These are phyloP conservation scores for Cephalotes varians DNA, from an alignment of 2,888 invertebrate genomes.

Conservation along the genomic window DNA sequence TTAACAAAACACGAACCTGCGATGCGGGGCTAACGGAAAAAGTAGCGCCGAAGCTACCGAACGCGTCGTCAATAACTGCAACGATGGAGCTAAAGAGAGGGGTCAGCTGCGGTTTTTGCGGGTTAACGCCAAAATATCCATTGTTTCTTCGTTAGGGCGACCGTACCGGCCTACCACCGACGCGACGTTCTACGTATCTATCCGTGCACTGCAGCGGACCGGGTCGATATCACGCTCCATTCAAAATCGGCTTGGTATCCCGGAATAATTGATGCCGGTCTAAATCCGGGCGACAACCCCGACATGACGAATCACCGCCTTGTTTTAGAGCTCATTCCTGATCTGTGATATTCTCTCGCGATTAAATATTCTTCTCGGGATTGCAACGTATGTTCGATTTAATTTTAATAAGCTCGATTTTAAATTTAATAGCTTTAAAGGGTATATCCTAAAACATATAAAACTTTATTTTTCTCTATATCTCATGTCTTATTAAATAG, in stretches of 20 bases:
- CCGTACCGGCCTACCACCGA: slow-evolving; percentile 45
- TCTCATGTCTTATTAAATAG: background rate
- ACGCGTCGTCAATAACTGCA: slow-evolving; percentile 63
- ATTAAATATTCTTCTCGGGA: slow-evolving; percentile 27
- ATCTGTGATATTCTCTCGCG: slow-evolving; percentile 12
- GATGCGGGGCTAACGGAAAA: slow-evolving; percentile 43
- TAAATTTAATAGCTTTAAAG: background rate
- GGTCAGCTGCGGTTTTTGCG: slow-evolving; percentile 58
- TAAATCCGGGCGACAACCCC: slow-evolving; percentile 48
- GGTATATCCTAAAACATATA: background rate
- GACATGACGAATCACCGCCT: slow-evolving; percentile 52
- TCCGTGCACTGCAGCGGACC: slow-evolving; percentile 49
- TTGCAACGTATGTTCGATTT: background rate
- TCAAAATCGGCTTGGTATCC: slow-evolving; percentile 58
- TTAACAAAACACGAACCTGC: slow-evolving; percentile 20
- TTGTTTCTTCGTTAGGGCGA: slow-evolving; percentile 76
- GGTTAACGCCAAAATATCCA: slow-evolving; percentile 66
- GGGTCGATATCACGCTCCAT: slow-evolving; percentile 57
- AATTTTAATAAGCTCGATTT: slow-evolving; percentile 3
- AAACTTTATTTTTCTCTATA: background rate
- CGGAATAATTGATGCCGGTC: slow-evolving; percentile 52
- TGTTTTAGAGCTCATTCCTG: slow-evolving; percentile 46
- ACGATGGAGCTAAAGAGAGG: slow-evolving; percentile 51
- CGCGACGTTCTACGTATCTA: slow-evolving; percentile 44
- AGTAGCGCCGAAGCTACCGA: slow-evolving; percentile 45